Conservation (phyloP, 2,797 vertebrate genomes). For the Chaetodon trifasciatus region DNA sequence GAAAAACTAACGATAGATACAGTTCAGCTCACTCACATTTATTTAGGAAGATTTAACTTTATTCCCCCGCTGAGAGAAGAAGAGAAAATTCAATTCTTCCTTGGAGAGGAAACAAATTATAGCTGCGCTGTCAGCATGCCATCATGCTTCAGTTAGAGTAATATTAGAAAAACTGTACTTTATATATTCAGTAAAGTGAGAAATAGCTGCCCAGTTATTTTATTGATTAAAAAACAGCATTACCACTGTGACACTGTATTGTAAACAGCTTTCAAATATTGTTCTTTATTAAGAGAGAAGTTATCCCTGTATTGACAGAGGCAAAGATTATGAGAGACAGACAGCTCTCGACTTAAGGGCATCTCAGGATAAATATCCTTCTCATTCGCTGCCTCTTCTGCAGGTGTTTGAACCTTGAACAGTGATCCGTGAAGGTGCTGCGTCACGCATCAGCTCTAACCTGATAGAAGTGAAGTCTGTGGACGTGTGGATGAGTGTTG, state of each 20-base stretch:
- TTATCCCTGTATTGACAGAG: background rate
- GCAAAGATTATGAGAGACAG: background rate
- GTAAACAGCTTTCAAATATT: background rate
- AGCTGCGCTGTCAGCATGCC: background rate
- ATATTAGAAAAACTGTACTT: background rate
- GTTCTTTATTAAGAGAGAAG: background rate
- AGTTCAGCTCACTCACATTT: background rate
- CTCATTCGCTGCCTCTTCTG: slow-evolving; percentile 10
- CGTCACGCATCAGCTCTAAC: slow-evolving; percentile 31
- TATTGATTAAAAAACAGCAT: background rate
- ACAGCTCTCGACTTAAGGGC: background rate
- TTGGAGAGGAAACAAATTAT: background rate
- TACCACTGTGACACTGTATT: background rate
- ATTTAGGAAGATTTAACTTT: background rate
- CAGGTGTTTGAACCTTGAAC: slow-evolving; percentile 35
- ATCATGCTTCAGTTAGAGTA: background rate
- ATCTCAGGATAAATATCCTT: slow-evolving; percentile 5
- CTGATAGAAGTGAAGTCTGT: slow-evolving; percentile 16
- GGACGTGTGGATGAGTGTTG: background rate
- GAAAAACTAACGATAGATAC: background rate
- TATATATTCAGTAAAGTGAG: background rate
- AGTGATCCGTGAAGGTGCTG: slow-evolving; percentile 44
- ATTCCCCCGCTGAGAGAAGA: background rate
- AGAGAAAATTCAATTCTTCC: background rate
- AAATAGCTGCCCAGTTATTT: background rate